Evolutionary conservation across 2,888 invertebrate genomes (phyloP).

Genomic region (Teinopalpus imperialis): DNA sequence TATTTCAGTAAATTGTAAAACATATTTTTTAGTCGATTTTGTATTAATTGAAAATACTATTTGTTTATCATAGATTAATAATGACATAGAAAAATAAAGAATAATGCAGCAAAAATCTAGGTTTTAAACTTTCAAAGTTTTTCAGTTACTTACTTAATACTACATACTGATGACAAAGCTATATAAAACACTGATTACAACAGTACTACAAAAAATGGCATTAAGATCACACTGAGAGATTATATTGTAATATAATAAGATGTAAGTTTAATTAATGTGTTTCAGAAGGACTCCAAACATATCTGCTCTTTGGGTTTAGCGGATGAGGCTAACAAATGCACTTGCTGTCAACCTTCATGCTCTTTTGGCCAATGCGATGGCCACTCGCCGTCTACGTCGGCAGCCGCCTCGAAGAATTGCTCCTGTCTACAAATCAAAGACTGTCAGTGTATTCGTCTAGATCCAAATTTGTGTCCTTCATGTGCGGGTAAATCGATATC

Average conservation of each 20-base stretch:
- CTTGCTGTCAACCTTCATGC: slow-evolving; percentile 55
- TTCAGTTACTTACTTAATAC: slow-evolving; percentile 1
- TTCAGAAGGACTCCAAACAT: slow-evolving; percentile 66
- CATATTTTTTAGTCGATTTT: no score
- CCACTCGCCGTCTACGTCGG: slow-evolving; percentile 42
- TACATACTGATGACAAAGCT: no score
- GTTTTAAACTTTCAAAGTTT: not conserved
- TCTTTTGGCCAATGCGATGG: slow-evolving; percentile 66
- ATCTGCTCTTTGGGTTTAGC: slow-evolving; percentile 42
- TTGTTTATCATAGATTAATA: no score
- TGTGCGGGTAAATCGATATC: slow-evolving; percentile 43
- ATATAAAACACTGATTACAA: no score
- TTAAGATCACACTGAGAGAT: no score
- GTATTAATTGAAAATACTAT: no score
- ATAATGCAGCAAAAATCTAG: no score
- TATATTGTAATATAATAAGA: no score
- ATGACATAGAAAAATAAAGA: no score
- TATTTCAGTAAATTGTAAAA: not conserved
- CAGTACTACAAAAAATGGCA: no score
- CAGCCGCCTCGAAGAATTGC: slow-evolving; percentile 34
- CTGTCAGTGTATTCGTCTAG: slow-evolving; percentile 47
- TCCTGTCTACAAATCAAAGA: slow-evolving; percentile 39
- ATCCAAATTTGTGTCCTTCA: slow-evolving; percentile 41
- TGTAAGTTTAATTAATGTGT: no score
- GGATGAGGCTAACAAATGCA: slow-evolving; percentile 52